phyloP scores from a whole-genome alignment of 2,888 invertebrate genomes.

The Clanis bilineata region DNA sequence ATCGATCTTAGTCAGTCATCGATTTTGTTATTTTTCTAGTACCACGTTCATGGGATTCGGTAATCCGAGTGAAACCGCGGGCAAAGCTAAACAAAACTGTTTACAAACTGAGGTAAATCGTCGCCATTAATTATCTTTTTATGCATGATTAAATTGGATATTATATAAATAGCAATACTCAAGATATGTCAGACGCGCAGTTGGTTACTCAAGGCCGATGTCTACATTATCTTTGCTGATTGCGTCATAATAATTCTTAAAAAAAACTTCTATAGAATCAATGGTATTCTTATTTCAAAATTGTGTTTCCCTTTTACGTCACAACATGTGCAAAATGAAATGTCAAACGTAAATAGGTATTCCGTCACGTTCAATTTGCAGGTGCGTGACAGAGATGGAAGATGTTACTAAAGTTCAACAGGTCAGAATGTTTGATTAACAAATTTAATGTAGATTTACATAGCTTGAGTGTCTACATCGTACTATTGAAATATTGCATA shows the following conservation, averaged over 20 bases:
- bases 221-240: background rate
- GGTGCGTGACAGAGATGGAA: constrained; percentile 19
- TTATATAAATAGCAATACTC: background rate
- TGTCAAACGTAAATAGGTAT: constrained; percentile 1
- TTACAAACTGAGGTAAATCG: no score
- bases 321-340: background rate
- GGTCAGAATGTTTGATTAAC: constrained; percentile 15
- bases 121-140: background rate
- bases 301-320: background rate
- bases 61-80: no score
- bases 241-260: background rate
- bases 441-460: background rate
- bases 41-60: no score
- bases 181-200: background rate
- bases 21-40: no score
- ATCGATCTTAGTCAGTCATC: no score
- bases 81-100: background rate
- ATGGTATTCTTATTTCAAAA: background rate
- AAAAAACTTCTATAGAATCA: background rate
- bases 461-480: background rate
- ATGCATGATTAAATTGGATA: background rate
- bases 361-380: background rate
- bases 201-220: background rate
- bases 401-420: constrained; percentile 22
- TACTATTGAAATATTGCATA: background rate